Percentiles rank a stretch among this genome's conserved stretches.
phyloP scores from a whole-genome alignment of 2,113 vertebrate species.

The Corvus moneduloides region DNA sequence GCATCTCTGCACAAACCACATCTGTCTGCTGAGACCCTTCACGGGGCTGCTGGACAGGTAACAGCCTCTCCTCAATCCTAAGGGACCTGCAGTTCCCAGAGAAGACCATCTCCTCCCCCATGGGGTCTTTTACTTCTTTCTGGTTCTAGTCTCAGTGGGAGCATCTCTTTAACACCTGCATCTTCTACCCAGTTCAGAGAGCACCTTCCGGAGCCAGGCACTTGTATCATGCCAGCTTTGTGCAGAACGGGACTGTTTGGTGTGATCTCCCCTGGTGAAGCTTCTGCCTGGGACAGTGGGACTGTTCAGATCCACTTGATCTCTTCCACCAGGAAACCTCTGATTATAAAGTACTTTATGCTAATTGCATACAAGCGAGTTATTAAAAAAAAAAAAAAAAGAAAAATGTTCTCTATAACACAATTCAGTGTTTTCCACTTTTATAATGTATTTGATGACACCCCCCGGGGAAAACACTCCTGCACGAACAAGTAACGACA shows the following conservation, averaged over 20 bases:
- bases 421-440: neutral
- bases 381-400: neutral
- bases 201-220: neutral
- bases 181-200: neutral
- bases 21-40: neutral
- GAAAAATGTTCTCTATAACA: neutral
- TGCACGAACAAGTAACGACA: neutral
- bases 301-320: neutral
- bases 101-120: neutral
- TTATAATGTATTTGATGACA: constrained; percentile 10
- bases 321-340: neutral
- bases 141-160: neutral
- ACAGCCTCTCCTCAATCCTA: neutral
- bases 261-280: neutral
- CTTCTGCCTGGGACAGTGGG: neutral
- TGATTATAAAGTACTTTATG: neutral
- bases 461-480: neutral
- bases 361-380: neutral
- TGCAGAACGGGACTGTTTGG: neutral
- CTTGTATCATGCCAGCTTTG: neutral
- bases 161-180: neutral
- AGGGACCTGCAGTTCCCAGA: neutral
- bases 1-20: neutral
- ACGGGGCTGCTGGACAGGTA: neutral
- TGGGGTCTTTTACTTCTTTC: neutral